These are phyloP conservation scores for Carcinoscorpius rotundicauda DNA, from an alignment of 1,140 invertebrate genomes.

Conservation along the genomic window DNA sequence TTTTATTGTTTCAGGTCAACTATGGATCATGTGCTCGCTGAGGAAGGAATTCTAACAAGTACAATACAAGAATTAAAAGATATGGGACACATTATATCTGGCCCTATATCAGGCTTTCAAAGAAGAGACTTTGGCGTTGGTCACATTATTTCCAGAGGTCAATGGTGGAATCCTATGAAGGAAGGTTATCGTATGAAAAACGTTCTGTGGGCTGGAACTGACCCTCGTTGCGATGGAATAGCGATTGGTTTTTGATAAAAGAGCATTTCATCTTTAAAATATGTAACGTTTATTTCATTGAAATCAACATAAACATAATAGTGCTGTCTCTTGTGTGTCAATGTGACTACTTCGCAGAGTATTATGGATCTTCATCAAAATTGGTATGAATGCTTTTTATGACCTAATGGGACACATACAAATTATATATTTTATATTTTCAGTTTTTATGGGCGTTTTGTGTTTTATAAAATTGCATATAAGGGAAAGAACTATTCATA, in stretches of 20 bases:
- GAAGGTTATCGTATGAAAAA: not conserved
- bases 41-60: conserved; percentile 28
- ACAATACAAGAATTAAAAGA: conserved; percentile 22
- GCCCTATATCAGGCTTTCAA: conserved; percentile 19
- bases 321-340: no score
- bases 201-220: conserved; percentile 24
- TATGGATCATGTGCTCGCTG: conserved; percentile 22
- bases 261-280: not conserved
- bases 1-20: conserved; percentile 8
- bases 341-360: no score
- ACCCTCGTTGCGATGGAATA: conserved; percentile 27
- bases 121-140: conserved; percentile 31
- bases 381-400: no score
- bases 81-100: conserved; percentile 24
- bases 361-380: no score
- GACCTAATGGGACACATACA: no score
- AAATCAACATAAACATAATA: no score
- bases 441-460: no score
- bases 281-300: no score
- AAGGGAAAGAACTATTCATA: no score
- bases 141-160: conserved; percentile 30
- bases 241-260: conserved; percentile 25
- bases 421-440: no score
- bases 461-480: no score
- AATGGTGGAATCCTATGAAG: conserved; percentile 7